Base-by-base conservation (phyloP, 2,888 invertebrate genomes). In the Anticlea derivata region DNA sequence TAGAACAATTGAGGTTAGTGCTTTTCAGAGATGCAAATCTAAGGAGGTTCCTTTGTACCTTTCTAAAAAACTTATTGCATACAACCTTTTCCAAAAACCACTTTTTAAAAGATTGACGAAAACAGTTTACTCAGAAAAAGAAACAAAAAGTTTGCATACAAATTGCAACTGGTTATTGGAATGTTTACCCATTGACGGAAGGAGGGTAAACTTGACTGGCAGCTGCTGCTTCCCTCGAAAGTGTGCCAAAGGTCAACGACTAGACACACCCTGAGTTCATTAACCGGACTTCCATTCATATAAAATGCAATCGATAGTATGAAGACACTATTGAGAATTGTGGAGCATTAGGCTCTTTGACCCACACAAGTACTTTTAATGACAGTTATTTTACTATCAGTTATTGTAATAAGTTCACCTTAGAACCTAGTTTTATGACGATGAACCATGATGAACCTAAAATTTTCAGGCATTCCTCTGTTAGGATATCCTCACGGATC, bases 171-270 rank as follows among this genome's bases (percentile, higher is more conserved):
- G 1, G 12, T 13, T n/a, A 26, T 4, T 31, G 6, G 20, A 44
- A 34, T 77, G 76, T 75, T 72, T 78, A 70, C 70, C 70, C 72
- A 65, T 66, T 68, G 58, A 63, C 66, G 63, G 63, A 70, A 73
- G 47, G 56, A 63, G 69, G 71, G 74, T 79, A 80, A 80, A 77
- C 78, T 77, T 81, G n/a, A n/a, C n/a, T n/a, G 78, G 76, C 75
- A 72, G 75, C 65, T 61, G 57, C 54, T 49, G 52, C 37, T 57
- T 61, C 57, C 55, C 56, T 48, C 33, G 59, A 63, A 83, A 73
- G 64, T 83, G 70, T 80, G 84, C 65, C 82, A 83, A 78, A 76
- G 81, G 73, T 80, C 75, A 60, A 62, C 55, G 82, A 70, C 80
- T 69, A 66, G 65, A 66, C 68, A 41, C 53, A 56, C 50, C 23